These are phyloP conservation scores for Drosophila arawakana DNA, from an alignment of 1,140 invertebrate species.

Conservation along the genomic window DNA sequence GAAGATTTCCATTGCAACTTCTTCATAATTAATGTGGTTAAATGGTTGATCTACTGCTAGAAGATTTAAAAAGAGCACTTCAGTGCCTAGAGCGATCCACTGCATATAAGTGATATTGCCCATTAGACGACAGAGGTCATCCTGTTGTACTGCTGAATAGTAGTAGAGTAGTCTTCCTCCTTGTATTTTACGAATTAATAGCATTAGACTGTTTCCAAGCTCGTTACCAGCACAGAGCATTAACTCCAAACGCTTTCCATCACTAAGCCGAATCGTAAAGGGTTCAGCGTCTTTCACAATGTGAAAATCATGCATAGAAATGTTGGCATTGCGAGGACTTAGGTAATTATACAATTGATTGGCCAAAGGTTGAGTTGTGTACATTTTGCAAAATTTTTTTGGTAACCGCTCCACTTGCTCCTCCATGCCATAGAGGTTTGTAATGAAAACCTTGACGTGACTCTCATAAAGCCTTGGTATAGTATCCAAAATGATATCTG, in stretches of 20 bases:
- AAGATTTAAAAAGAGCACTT: slow-evolving; percentile 59
- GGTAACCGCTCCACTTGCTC: slow-evolving; percentile 45
- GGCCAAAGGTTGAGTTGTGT: slow-evolving; percentile 56
- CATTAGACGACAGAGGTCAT: slow-evolving; percentile 49
- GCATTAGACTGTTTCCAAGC: slow-evolving; percentile 42
- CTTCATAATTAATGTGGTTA: slow-evolving; percentile 49
- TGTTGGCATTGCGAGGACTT: slow-evolving; percentile 17
- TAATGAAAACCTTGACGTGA: slow-evolving; percentile 57
- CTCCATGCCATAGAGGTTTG: slow-evolving; percentile 41
- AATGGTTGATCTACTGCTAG: slow-evolving; percentile 31
- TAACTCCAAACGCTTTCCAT: slow-evolving; percentile 54
- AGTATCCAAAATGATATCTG: slow-evolving; percentile 56
- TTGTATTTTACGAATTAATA: slow-evolving; percentile 46
- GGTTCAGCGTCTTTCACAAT: slow-evolving; percentile 48
- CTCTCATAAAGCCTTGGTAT: slow-evolving; percentile 64
- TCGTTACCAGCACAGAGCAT: slow-evolving; percentile 64
- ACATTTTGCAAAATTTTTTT: slow-evolving; percentile 63
- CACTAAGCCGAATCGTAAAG: slow-evolving; percentile 45
- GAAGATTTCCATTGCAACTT: slow-evolving; percentile 34
- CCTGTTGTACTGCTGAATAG: slow-evolving; percentile 62
- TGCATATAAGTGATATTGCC: slow-evolving; percentile 38
- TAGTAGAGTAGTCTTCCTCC: slow-evolving; percentile 53
- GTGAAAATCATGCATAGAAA: slow-evolving; percentile 48
- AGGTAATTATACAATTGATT: slow-evolving; percentile 47
- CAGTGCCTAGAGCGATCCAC: slow-evolving; percentile 59